Base-by-base conservation (phyloP, 2,888 invertebrate genomes). In the Trachelus stipa region DNA sequence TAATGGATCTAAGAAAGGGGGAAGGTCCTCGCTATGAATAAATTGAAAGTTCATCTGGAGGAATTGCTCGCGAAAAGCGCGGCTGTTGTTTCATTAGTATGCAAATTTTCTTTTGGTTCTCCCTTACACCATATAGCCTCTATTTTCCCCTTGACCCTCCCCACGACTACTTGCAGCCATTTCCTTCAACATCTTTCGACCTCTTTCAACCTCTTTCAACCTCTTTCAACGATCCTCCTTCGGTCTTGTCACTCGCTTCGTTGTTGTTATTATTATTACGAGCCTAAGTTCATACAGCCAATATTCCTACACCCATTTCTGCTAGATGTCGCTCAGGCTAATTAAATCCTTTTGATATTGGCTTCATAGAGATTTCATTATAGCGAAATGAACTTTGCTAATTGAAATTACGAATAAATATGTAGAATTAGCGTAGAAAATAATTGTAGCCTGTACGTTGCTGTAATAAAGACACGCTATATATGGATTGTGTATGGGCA, bases 11-110 rank as follows among this genome's bases (percentile, higher is more conserved):
- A 75, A 71, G 81, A 74, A 82, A 78, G 80, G 78, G 76, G 78
- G 56, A 77, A 75, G 80, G 75, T 74, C 79, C 73, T 76, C 75
- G 82, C 81, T 83, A 86, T 86, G 87, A 87, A 87, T 87, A 87
- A 86, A 87, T 87, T 86, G 84, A 83, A 84, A 86, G 80, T 86
- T 86, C 81, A 85, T 84, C 79, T 81, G 73, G 77, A 78, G 79
- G 77, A 82, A 80, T 76, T 80, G 76, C 77, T 79, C 76, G 78
- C 74, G 81, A 77, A 78, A 80, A 78, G 79, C 77, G 79, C 76
- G 81, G 79, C 79, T 81, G 82, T 83, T 81, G 82, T 81, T 84
- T 86, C 82, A 82, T 86, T 83, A 84, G 85, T 81, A 86, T 86
- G 85, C 79, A 85, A 86, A 86, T 87, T 82, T 82, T 79, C 79